A percentile compares a stretch with the other conserved stretches of the same genome.
Evolutionary conservation across 2,797 vertebrate genomes (phyloP).

Genomic region (Cossypha heuglini): DNA sequence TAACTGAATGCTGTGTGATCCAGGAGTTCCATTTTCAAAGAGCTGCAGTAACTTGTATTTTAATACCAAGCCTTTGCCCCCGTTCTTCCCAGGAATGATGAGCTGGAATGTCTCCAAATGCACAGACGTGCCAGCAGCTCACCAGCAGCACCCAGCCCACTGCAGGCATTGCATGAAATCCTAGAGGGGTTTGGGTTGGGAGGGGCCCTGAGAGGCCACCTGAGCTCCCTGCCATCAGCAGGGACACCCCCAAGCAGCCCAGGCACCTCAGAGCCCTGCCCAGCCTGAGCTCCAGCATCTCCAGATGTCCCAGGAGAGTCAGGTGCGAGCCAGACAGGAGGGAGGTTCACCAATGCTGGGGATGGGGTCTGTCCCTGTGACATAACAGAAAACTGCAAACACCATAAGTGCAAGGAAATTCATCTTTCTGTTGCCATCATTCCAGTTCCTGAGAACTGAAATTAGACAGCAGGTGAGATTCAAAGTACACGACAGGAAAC

Average conservation of each 20-base stretch:
- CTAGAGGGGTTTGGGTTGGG: background rate
- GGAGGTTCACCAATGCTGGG: background rate
- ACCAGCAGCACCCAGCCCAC: background rate
- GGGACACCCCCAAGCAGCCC: background rate
- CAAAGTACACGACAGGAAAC: background rate
- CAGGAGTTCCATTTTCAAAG: background rate
- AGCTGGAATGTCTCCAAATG: background rate
- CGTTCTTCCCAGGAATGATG: background rate
- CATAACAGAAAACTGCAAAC: background rate
- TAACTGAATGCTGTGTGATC: background rate
- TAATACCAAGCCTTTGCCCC: background rate
- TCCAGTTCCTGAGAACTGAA: background rate
- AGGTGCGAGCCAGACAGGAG: background rate
- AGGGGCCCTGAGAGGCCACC: background rate
- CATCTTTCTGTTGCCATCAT: background rate
- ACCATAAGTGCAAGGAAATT: background rate
- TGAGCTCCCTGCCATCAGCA: background rate
- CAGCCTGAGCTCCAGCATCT: background rate
- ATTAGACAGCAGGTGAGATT: background rate
- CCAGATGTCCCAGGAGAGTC: background rate
- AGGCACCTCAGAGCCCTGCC: background rate
- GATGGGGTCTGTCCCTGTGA: background rate
- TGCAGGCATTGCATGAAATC: background rate
- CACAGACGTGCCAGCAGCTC: background rate
- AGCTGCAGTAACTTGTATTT: background rate